Percentiles rank a stretch among this genome's conserved stretches.
phyloP scores from a whole-genome alignment of 2,797 vertebrate genomes.

The Enteromius unitaeniatus region DNA sequence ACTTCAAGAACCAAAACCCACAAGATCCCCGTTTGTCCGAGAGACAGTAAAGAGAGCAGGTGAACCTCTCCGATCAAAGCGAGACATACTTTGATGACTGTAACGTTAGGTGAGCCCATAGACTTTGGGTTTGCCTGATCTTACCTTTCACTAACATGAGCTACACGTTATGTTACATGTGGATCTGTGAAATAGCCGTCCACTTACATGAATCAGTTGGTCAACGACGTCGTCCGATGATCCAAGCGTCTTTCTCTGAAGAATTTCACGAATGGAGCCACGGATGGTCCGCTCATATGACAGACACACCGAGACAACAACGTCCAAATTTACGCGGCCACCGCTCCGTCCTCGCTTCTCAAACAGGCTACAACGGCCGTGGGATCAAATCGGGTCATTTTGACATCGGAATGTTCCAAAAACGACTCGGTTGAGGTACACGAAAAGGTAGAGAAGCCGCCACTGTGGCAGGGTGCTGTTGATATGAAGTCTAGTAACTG shows the following conservation, averaged over 20 bases:
- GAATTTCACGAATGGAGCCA: slow-evolving; percentile 53
- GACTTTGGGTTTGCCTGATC: slow-evolving; percentile 26
- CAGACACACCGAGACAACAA: slow-evolving; percentile 47
- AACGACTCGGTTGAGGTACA: slow-evolving; percentile 37
- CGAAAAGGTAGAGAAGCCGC: slow-evolving; percentile 51
- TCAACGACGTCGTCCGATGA: slow-evolving; percentile 60
- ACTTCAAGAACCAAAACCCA: not conserved
- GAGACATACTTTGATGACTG: slow-evolving; percentile 21
- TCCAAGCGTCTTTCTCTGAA: slow-evolving; percentile 63
- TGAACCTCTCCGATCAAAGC: slow-evolving; percentile 25
- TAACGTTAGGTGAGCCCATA: slow-evolving; percentile 10
- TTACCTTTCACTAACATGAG: slow-evolving; percentile 35
- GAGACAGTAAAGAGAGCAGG: slow-evolving; percentile 17
- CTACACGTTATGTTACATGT: slow-evolving; percentile 16
- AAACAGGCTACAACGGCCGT: slow-evolving; percentile 45
- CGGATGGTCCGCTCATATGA: slow-evolving; percentile 61
- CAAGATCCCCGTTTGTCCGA: not conserved
- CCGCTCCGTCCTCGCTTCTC: slow-evolving; percentile 39
- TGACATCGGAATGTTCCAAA: slow-evolving; percentile 25
- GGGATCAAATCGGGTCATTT: slow-evolving; percentile 50
- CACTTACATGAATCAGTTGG: slow-evolving; percentile 66
- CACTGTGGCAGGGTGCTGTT: slow-evolving; percentile 57
- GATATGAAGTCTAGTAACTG: slow-evolving; percentile 66
- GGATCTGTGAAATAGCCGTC: not conserved
- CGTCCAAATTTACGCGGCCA: slow-evolving; percentile 48